These are phyloP conservation scores for Plumapathes pennacea DNA, from an alignment of 92 coral and sea anemone species.

Conservation along the genomic window DNA sequence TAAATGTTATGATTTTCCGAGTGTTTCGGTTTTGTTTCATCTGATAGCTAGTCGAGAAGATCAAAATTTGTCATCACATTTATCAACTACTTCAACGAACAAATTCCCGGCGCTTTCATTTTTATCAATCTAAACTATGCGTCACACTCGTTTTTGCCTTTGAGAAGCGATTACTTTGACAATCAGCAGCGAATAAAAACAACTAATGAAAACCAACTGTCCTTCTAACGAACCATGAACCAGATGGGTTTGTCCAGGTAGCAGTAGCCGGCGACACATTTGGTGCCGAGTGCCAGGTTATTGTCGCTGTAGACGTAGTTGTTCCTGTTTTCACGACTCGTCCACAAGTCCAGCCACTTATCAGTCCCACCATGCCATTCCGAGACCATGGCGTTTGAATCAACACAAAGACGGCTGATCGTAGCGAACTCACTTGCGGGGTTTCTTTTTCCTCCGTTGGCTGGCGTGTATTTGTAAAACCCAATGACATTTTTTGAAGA, in stretches of 20 bases:
- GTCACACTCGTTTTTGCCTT: too few relatives aligned
- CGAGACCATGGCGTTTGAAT: conserved; percentile 10
- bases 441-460: conserved; percentile 32
- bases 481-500: conserved; percentile 23
- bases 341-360: conserved; percentile 59
- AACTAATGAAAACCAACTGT: too few relatives aligned
- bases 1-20: too few relatives aligned
- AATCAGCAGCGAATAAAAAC: too few relatives aligned
- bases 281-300: conserved; percentile 39
- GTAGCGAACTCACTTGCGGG: conserved; percentile 47
- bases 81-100: too few relatives aligned
- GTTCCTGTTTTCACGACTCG: conserved; percentile 7
- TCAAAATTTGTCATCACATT: too few relatives aligned
- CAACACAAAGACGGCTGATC: conserved; percentile 3
- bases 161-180: too few relatives aligned
- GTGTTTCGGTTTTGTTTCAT: too few relatives aligned
- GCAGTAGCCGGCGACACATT: conserved; percentile 80
- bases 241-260: conserved; percentile 56
- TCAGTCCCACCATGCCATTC: conserved; percentile 31
- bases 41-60: too few relatives aligned
- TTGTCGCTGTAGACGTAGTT: conserved; percentile 54
- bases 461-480: conserved; percentile 61
- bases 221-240: conserved; percentile 68
- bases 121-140: too few relatives aligned
- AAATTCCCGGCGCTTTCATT: too few relatives aligned